Evolutionary conservation across 2,113 vertebrate genomes (phyloP).

Genomic region (Pelodiscus sinensis): DNA sequence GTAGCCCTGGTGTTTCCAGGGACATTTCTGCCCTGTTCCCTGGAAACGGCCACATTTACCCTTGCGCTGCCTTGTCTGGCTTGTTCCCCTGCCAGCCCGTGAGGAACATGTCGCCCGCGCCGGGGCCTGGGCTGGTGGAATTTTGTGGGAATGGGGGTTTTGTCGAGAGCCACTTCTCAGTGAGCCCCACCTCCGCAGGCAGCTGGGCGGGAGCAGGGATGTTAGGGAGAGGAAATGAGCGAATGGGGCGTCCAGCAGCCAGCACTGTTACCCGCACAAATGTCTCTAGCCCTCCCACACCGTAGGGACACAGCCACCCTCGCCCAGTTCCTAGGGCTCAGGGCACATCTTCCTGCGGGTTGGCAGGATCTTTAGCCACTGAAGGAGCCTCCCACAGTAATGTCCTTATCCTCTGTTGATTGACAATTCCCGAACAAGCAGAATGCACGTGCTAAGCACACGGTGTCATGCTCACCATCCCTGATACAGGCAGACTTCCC

Average conservation of each 20-base stretch:
- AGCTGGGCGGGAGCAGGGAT: rapidly evolving
- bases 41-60: neutral
- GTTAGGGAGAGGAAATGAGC: rapidly evolving
- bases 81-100: neutral
- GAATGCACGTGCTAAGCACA: too few species aligned
- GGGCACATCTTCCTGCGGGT: too few species aligned
- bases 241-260: neutral
- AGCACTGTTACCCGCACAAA: too few species aligned
- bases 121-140: rapidly evolving
- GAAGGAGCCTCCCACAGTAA: too few species aligned
- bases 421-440: too few species aligned
- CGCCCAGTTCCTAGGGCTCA: too few species aligned
- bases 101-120: neutral
- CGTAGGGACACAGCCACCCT: too few species aligned
- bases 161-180: neutral
- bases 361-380: too few species aligned
- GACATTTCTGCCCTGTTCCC: neutral
- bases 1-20: neutral
- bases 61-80: neutral
- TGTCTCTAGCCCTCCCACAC: too few species aligned
- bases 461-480: too few species aligned
- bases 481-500: too few species aligned
- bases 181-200: rapidly evolving
- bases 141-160: rapidly evolving
- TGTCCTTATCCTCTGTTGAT: too few species aligned